These are phyloP conservation scores for Pipa parva DNA, from an alignment of 2,113 vertebrate genomes.

Conservation along the genomic window DNA sequence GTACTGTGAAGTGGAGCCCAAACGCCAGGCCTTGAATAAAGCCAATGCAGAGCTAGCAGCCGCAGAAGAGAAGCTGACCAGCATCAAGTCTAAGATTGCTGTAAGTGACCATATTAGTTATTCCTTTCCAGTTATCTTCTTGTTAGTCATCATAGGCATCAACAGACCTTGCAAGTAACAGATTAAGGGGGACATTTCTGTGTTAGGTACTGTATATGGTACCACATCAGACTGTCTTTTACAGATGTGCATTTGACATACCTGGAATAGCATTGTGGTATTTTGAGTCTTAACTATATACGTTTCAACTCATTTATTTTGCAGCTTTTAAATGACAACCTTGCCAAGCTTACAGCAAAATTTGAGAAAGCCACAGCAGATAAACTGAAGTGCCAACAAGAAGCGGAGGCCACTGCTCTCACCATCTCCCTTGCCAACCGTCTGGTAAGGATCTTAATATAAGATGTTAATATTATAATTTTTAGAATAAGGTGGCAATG, in stretches of 20 bases:
- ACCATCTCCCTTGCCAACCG: conserved; percentile 90
- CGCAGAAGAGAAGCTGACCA: conserved; percentile 81
- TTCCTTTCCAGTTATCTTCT: no score
- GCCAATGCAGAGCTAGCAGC: conserved; percentile 78
- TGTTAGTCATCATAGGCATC: no score
- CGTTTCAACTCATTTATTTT: background rate
- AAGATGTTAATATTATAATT: no score
- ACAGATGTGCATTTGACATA: no score
- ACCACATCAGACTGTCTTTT: no score
- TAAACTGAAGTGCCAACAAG: conserved; percentile 87
- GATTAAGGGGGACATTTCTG: no score
- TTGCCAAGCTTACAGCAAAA: conserved; percentile 79
- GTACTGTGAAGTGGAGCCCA: conserved; percentile 89
- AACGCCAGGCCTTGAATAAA: conserved; percentile 78
- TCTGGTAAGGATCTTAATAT: conserved; percentile 85
- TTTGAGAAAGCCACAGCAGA: conserved; percentile 89
- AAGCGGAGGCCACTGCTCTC: conserved; percentile 77
- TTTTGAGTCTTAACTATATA: no score
- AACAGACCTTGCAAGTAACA: no score
- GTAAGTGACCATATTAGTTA: no score
- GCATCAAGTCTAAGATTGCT: conserved; percentile 80
- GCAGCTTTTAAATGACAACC: conserved; percentile 87
- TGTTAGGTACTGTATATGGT: no score
- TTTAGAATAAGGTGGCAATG: no score
- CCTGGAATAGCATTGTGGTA: no score